Evolutionary conservation across 37 sponge, comb jelly and placozoan genomes (phyloP).

Genomic region (Tethya wilhelma): DNA sequence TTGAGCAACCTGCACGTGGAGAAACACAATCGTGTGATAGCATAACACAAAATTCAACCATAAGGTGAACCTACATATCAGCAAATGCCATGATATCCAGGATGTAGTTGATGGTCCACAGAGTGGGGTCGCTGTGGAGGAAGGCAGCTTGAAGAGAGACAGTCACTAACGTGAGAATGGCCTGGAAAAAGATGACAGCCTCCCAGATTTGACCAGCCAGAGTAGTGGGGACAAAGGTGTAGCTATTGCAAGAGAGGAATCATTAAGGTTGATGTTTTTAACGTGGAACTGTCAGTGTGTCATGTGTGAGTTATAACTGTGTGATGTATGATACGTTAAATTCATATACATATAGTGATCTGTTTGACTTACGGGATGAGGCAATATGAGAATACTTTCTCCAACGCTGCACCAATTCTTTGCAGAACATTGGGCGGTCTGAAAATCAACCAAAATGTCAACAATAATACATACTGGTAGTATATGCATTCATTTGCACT

Average conservation of each 20-base stretch:
- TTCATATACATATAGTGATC: not conserved
- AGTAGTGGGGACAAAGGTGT: constrained; percentile 60
- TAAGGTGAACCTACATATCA: constrained; percentile 67
- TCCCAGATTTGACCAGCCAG: constrained; percentile 58
- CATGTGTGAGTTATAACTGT: not conserved
- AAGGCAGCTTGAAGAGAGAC: constrained; percentile 75
- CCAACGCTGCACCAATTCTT: not conserved
- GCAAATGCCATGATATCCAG: constrained; percentile 58
- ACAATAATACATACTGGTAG: too few relatives aligned
- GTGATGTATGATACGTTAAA: not conserved
- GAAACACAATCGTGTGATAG: too few relatives aligned
- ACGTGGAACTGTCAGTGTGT: not conserved
- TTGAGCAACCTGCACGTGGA: constrained; percentile 78
- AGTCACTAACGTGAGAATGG: constrained; percentile 40
- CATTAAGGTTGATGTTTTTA: not conserved
- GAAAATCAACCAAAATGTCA: not conserved
- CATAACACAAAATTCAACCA: not conserved
- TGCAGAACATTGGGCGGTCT: not conserved
- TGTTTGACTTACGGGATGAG: constrained; percentile 45
- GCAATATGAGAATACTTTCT: constrained; percentile 46
- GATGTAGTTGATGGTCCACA: constrained; percentile 73
- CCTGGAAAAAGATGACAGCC: constrained; percentile 14
- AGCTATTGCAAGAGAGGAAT: constrained; percentile 35
- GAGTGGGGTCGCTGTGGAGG: constrained; percentile 16
- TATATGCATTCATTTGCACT: not conserved